A percentile compares a stretch with the other conserved stretches of the same genome.
phyloP scores from a whole-genome alignment of 2,113 vertebrate genomes.

The Notothenia coriiceps region DNA sequence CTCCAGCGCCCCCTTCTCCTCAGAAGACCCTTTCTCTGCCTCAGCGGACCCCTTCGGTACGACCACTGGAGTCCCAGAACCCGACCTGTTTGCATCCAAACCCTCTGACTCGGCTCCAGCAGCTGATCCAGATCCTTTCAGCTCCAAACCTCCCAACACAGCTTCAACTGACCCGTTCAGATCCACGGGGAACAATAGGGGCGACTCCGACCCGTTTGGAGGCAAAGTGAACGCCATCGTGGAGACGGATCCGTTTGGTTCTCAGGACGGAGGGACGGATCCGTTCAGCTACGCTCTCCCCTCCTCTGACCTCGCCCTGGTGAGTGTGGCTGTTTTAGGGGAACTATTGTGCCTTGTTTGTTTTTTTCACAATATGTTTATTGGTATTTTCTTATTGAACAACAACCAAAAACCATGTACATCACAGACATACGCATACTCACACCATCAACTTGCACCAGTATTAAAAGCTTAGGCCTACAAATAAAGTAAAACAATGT shows the following conservation, averaged over 20 bases:
- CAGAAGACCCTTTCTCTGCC: constrained; percentile 85
- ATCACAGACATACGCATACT: no score
- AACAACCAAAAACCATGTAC: no score
- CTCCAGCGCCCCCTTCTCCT: constrained; percentile 84
- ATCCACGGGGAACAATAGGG: constrained; percentile 33
- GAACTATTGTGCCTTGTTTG: no score
- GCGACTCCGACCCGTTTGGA: constrained; percentile 58
- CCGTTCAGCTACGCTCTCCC: constrained; percentile 75
- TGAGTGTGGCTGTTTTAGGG: constrained; percentile 50
- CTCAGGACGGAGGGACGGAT: constrained; percentile 63
- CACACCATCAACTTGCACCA: no score
- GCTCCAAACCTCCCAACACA: constrained; percentile 48
- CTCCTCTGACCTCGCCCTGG: constrained; percentile 66
- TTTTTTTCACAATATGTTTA: no score
- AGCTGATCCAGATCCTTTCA: constrained; percentile 61
- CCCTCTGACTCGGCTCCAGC: constrained; percentile 36
- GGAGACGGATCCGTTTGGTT: constrained; percentile 78
- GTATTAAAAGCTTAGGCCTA: no score
- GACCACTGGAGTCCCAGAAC: constrained; percentile 67
- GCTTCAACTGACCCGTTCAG: constrained; percentile 71
- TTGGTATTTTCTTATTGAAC: no score
- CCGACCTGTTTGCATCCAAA: constrained; percentile 74
- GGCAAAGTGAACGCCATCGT: constrained; percentile 53
- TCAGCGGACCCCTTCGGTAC: constrained; percentile 76
- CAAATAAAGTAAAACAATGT: no score